phyloP scores from a whole-genome alignment of 2,797 vertebrate genomes.

The Rallus crepitans region DNA sequence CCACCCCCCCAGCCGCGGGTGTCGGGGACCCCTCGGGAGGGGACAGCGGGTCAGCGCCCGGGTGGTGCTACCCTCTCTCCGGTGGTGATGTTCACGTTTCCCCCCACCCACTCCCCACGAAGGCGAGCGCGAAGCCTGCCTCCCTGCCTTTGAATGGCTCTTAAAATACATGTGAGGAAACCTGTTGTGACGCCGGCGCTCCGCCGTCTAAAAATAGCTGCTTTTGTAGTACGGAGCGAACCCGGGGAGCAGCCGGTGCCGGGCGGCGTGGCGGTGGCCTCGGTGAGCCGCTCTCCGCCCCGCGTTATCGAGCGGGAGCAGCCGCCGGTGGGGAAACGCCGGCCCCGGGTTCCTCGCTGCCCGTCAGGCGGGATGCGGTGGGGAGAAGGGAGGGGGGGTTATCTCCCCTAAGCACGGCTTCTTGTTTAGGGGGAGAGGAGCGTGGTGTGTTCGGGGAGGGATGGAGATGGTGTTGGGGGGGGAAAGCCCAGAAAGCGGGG shows the following conservation, averaged over 20 bases:
- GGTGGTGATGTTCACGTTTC: too few relatives aligned
- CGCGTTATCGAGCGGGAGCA: slow-evolving; percentile 5
- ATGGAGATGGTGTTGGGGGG: neutral
- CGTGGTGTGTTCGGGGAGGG: neutral
- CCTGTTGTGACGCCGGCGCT: slow-evolving; percentile 55
- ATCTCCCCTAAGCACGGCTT: neutral
- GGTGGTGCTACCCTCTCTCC: neutral
- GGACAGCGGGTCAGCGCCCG: neutral
- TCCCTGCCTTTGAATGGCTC: slow-evolving; percentile 39
- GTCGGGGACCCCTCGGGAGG: neutral
- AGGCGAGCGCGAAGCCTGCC: neutral
- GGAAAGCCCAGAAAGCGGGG: neutral
- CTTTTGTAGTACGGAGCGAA: slow-evolving; percentile 15
- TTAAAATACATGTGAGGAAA: slow-evolving; percentile 50
- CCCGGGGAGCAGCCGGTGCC: slow-evolving; percentile 20
- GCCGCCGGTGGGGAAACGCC: neutral
- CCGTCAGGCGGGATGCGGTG: neutral
- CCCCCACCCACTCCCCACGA: neutral
- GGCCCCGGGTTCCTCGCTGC: neutral
- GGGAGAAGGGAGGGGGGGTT: neutral
- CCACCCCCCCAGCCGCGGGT: neutral
- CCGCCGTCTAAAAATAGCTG: slow-evolving; percentile 18
- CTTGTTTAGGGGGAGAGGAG: neutral
- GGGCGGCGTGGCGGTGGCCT: neutral
- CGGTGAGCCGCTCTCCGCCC: neutral